A percentile compares a stretch with the other conserved stretches of the same genome.
Evolutionary conservation across 1,140 invertebrate species (phyloP).

Genomic region (Frieseomelitta varia): DNA sequence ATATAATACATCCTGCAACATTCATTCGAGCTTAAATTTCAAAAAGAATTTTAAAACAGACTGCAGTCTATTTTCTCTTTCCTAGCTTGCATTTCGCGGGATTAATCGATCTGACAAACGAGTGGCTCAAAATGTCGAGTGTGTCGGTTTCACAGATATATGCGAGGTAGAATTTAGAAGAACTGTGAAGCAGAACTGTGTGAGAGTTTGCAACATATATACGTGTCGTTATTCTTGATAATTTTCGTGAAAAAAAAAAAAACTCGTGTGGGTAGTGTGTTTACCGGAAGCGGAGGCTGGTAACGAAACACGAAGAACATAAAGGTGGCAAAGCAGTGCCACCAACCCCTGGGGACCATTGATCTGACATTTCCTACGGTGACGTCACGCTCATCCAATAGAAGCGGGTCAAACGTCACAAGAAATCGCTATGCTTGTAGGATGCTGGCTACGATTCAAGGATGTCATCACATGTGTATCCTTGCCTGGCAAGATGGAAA

Average conservation of each 20-base stretch:
- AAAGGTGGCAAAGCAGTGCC: constrained; percentile 61
- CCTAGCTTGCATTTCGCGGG: too few relatives aligned
- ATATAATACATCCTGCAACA: too few relatives aligned
- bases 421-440: constrained; percentile 65
- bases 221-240: not conserved
- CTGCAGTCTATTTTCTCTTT: too few relatives aligned
- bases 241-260: not conserved
- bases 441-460: constrained; percentile 60
- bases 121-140: too few relatives aligned
- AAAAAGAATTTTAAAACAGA: too few relatives aligned
- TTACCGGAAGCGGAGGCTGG: not conserved
- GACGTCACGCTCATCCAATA: constrained; percentile 69
- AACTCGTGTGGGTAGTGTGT: constrained; percentile 39
- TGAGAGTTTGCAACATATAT: not conserved
- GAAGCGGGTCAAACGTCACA: constrained; percentile 75
- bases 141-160: not conserved
- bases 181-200: not conserved
- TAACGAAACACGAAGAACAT: constrained; percentile 14
- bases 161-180: not conserved
- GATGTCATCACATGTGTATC: not conserved
- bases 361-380: constrained; percentile 74
- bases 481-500: not conserved
- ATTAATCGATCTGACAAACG: too few relatives aligned
- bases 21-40: too few relatives aligned
- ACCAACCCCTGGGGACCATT: constrained; percentile 73